Base-by-base conservation (phyloP, 1,140 invertebrate species). In the Lethrus apterus region DNA sequence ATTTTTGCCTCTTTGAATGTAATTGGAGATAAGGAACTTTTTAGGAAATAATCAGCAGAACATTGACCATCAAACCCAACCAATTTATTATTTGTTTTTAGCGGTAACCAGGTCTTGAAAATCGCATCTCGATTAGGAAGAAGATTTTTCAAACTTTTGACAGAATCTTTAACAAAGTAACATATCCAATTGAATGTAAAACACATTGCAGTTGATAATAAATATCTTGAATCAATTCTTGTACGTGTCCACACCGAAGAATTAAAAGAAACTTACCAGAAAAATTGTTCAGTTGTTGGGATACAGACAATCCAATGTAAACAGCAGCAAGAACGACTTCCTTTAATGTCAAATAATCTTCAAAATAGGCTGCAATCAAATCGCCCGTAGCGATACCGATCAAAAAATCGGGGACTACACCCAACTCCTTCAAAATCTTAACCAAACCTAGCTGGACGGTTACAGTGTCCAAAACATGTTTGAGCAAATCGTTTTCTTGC, bases 341-440 rank as follows among this genome's bases (percentile, higher is more conserved):
- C 83, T 85, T 66, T 2, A 80, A 76, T 1, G 84, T 89, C 21
- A 92, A 75, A 48, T 77, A 81, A 2, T 83, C 85, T 63, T 92
- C 86, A 44, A 82, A 86, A 62, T 93, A 93, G 2, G 84, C 87
- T 65, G 86, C 89, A 2, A 80, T 84, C 14, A 89, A 59, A 63
- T 87, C 83, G 13, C 86, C 85, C 0, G 83, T 79, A 9, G 87
- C 91, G 66, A 90, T 86, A 10, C 80, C 88, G 44, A 90, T 77
- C 44, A 89, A 78, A 18, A 80, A 77, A 63, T 88, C 84, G 2
- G 85, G 80, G 18, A 69, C 59, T 3, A 93, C 72, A 10, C 78
- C 79, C 20, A 89, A 34, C 2, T 64, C 63, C 5, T 58, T 68
- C 1, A 93, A 63, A 4, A 87, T 50, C 63, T 91, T 85, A 2